These are phyloP conservation scores for Halcyon malimbica DNA, from an alignment of 2,113 vertebrate species.

Conservation along the genomic window DNA sequence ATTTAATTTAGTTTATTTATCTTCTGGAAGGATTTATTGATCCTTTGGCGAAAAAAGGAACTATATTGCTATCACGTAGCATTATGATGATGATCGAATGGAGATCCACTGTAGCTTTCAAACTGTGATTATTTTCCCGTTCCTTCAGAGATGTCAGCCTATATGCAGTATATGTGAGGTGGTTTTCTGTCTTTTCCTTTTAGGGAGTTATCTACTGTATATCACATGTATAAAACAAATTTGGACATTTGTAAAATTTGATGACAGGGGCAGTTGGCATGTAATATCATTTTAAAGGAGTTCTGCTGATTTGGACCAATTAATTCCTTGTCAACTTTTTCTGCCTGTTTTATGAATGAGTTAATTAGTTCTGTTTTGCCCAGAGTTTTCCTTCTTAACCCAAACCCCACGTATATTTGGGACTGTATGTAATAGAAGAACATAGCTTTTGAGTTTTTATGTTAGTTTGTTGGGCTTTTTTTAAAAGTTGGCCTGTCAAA, in stretches of 20 bases:
- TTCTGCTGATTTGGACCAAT: background rate
- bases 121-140: background rate
- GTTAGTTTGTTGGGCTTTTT: background rate
- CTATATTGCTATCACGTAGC: conserved; percentile 5
- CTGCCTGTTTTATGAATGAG: background rate
- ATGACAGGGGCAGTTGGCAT: background rate
- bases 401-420: background rate
- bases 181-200: background rate
- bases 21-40: conserved; percentile 33
- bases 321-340: background rate
- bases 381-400: background rate
- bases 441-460: background rate
- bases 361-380: background rate
- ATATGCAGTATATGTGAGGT: background rate
- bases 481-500: background rate
- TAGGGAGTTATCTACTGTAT: background rate
- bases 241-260: background rate
- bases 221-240: background rate
- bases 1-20: conserved; percentile 54
- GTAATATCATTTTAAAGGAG: background rate
- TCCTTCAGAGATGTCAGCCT: background rate
- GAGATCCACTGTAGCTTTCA: background rate
- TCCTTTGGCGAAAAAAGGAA: background rate
- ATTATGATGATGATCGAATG: background rate
- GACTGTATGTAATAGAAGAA: background rate